Percentiles rank a stretch among this genome's conserved stretches.
Evolutionary conservation across 2,797 vertebrate species (phyloP).

Genomic region (Ctenosaura bakeri): DNA sequence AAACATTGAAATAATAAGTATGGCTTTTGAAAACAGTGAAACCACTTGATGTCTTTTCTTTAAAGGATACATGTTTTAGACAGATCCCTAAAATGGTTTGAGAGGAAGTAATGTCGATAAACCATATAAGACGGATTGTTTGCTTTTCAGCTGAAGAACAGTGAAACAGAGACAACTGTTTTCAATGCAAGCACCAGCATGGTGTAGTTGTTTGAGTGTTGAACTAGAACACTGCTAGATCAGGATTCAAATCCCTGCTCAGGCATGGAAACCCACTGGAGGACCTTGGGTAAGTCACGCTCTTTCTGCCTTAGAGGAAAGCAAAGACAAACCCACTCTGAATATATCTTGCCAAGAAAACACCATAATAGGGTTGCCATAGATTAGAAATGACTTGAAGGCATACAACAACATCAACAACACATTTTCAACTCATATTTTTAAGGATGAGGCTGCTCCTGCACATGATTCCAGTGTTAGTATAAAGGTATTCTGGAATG

Average conservation of each 20-base stretch:
- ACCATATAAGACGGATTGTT: not conserved
- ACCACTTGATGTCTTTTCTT: constrained; percentile 23
- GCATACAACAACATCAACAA: too few species aligned
- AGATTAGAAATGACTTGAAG: too few species aligned
- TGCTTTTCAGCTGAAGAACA: not conserved
- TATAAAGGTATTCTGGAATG: not conserved
- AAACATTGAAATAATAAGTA: constrained; percentile 25
- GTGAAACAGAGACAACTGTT: not conserved
- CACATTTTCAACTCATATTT: not conserved
- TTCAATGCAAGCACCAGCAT: too few species aligned
- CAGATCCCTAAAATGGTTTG: not conserved
- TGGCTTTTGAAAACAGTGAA: constrained; percentile 61
- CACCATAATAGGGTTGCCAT: too few species aligned
- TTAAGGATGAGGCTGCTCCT: not conserved
- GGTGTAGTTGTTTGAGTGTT: too few species aligned
- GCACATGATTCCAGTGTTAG: not conserved
- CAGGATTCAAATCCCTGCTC: too few species aligned
- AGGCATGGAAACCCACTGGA: too few species aligned
- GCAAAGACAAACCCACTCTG: too few species aligned
- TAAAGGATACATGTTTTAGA: not conserved
- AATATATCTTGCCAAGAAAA: too few species aligned
- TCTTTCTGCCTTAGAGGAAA: too few species aligned
- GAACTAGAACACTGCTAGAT: too few species aligned
- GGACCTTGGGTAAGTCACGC: too few species aligned
- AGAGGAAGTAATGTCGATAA: not conserved